phyloP scores from a whole-genome alignment of 2,113 vertebrate genomes.

The Vireo altiloquus region DNA sequence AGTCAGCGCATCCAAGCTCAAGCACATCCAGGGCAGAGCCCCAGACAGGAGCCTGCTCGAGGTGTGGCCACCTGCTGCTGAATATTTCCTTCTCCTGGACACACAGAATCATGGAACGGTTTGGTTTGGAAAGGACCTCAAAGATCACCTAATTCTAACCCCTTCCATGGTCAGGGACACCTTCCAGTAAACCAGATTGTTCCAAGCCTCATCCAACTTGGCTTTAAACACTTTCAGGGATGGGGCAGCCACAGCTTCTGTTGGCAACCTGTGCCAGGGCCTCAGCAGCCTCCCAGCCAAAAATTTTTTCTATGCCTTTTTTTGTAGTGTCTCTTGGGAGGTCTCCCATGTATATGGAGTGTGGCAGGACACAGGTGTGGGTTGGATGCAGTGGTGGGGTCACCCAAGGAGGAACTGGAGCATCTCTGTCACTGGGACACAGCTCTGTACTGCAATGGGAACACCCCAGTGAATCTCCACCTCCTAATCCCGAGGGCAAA shows the following conservation, averaged over 20 bases:
- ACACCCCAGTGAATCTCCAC: background rate
- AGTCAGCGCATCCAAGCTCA: background rate
- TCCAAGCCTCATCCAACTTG: background rate
- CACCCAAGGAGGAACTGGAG: background rate
- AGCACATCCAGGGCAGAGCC: background rate
- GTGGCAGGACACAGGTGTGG: background rate
- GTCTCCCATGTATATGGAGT: accelerated
- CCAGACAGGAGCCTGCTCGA: background rate
- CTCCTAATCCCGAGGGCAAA: background rate
- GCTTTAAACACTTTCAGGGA: background rate
- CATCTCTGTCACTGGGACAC: background rate
- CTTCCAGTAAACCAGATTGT: background rate
- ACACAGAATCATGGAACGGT: background rate
- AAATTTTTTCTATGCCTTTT: background rate
- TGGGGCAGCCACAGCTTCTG: background rate
- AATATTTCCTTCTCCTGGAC: background rate
- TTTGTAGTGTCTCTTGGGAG: background rate
- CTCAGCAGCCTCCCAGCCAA: accelerated
- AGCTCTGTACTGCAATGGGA: background rate
- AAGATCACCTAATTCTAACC: background rate
- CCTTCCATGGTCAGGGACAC: background rate
- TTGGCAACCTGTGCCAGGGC: background rate
- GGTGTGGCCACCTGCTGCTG: background rate
- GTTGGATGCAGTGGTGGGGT: background rate
- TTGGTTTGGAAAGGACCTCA: background rate